Percentiles rank a stretch among this genome's conserved stretches.
Evolutionary conservation across 2,888 invertebrate species (phyloP).

Genomic region (Tryphoninae sp.): DNA sequence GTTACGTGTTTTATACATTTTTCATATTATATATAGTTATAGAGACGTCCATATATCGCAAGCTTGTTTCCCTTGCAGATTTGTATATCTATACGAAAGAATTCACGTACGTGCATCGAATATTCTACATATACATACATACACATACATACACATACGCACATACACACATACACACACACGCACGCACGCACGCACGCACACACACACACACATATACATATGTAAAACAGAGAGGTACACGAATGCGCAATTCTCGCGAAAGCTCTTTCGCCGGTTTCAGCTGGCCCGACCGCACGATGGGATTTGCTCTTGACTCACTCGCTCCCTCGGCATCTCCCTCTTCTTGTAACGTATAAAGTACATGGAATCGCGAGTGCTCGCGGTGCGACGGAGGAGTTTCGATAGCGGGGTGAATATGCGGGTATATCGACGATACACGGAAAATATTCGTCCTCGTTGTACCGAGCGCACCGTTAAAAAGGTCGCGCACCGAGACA

Average conservation of each 20-base stretch:
- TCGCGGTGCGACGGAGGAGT: constrained; percentile 14
- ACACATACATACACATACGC: not conserved
- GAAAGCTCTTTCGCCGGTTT: constrained; percentile 30
- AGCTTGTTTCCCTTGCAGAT: not conserved
- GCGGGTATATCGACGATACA: constrained; percentile 47
- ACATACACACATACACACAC: too few relatives aligned
- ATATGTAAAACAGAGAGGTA: constrained; percentile 14
- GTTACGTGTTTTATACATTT: constrained; percentile 22
- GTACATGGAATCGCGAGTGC: constrained; percentile 30
- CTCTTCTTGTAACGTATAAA: constrained; percentile 37
- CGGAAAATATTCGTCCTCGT: constrained; percentile 40
- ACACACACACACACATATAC: not conserved
- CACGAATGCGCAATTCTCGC: constrained; percentile 45
- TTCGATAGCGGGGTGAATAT: constrained; percentile 38
- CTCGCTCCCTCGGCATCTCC: constrained; percentile 10
- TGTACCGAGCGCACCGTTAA: constrained; percentile 28
- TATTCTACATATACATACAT: not conserved
- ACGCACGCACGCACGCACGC: not conserved
- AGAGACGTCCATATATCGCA: not conserved
- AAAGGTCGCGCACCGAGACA: not conserved
- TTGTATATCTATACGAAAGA: not conserved
- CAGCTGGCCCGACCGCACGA: constrained; percentile 24
- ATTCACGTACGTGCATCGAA: not conserved
- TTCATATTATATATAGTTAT: not conserved
- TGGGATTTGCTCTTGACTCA: constrained; percentile 51